Evolutionary conservation across 2,113 vertebrate species (phyloP), one percentile per base, ranked within the genome.

Genomic region (Pyrgilauda ruficollis): DNA sequence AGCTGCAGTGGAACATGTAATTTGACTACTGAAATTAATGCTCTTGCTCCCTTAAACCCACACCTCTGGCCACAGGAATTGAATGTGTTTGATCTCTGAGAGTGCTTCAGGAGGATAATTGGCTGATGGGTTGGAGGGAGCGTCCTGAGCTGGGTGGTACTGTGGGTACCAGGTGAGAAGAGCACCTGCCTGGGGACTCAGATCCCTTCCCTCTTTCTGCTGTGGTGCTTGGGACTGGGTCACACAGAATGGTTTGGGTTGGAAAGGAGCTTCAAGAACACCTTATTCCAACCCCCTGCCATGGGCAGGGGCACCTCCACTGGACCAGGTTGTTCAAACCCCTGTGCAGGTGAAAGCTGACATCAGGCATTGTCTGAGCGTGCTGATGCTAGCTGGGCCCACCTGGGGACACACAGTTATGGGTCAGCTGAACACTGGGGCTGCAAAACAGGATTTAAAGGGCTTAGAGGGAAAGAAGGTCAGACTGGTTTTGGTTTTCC

Each of bases 1-100:
- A 95, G 84, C 77, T 30, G 30, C 72, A 79, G 43, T 41, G 75
- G 87, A 95, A 62, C 55, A 11, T 92, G 58, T 49, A 93, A 89
- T 92, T 93, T 73, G 79, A 39, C 67, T 82, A 44, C 37, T 91
- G 85, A 89, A 87, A 72, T 59, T 75, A 61, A 46, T 52, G 19
- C 74, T 24, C 1, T 76, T 77, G 50, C 35, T 94, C 93, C 50
- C 83, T 72, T 93, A 80, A 90, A 73, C 63, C 50, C 39, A 89
- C 67, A 89, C 83, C 77, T 95, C 55, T 95, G 82, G 59, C 89
- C 85, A 28, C 12, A 31, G 63, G 37, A 70, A 31, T 24, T 82
- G 94, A 84, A 78, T 41, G 55, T 59, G 76, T 92, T 91, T 97
- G 91, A 94, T 96, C 64, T 87, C 67, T 52, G 52, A 44, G 63